Percentiles rank a stretch among this genome's conserved stretches.
phyloP scores from a whole-genome alignment of 2,113 vertebrate species.

The Bubalus kerabau region DNA sequence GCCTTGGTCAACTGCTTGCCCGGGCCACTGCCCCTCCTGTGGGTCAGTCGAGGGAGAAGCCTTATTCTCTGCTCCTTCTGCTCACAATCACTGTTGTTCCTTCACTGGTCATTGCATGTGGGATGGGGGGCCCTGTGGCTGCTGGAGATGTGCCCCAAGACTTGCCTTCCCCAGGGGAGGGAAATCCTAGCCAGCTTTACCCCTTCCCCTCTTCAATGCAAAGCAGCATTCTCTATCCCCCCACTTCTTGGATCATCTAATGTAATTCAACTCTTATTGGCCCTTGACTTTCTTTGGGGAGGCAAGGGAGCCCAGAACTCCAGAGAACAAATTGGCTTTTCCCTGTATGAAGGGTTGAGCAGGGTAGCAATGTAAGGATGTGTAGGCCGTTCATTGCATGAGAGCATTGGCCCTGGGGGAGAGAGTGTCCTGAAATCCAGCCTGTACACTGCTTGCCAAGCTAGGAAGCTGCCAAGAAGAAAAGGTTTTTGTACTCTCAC shows the following conservation, averaged over 20 bases:
- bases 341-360: background rate
- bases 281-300: background rate
- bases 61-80: background rate
- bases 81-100: background rate
- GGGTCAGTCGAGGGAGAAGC: too few relatives aligned
- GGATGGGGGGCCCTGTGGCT: background rate
- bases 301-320: background rate
- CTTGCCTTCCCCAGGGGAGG: background rate
- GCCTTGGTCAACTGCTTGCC: fast-evolving
- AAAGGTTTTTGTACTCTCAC: background rate
- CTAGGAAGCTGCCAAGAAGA: background rate
- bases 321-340: background rate
- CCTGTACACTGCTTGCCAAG: background rate
- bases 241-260: background rate
- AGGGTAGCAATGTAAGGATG: too few relatives aligned
- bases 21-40: too few relatives aligned
- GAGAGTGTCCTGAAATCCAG: background rate
- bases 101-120: background rate
- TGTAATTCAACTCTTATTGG: background rate
- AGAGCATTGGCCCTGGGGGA: background rate
- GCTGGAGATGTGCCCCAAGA: background rate
- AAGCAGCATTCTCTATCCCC: background rate
- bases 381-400: background rate
- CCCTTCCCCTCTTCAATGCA: fast-evolving
- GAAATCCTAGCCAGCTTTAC: background rate